A percentile compares a stretch with the other conserved stretches of the same genome.
Evolutionary conservation across 2,797 vertebrate genomes (phyloP).

Genomic region (Eulemur albifrons): DNA sequence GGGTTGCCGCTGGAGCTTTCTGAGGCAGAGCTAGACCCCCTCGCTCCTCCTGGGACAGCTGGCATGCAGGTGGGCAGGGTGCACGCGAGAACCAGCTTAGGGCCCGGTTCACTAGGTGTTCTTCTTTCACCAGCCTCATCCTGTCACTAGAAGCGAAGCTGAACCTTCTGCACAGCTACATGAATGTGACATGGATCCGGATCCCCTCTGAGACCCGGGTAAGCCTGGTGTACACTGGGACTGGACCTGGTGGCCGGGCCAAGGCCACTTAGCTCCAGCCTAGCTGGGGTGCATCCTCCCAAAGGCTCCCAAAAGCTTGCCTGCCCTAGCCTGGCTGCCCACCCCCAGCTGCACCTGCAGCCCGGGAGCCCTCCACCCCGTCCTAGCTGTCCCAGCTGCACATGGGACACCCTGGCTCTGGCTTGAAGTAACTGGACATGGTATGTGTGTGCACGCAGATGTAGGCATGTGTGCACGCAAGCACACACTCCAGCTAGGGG

Average conservation of each 20-base stretch:
- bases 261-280: not conserved
- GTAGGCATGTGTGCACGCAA: not conserved
- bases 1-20: not conserved
- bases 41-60: not conserved
- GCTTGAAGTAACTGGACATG: not conserved
- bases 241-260: not conserved
- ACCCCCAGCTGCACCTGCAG: fast-evolving
- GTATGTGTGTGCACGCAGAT: not conserved
- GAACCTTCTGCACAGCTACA: constrained; percentile 99
- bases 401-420: not conserved
- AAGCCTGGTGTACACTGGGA: constrained; percentile 13
- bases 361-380: not conserved
- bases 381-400: not conserved
- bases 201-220: constrained; percentile 99
- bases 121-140: constrained; percentile 90
- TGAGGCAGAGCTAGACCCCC: not conserved
- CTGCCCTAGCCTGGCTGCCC: fast-evolving
- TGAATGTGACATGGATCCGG: constrained; percentile 99
- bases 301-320: fast-evolving
- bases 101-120: not conserved
- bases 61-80: not conserved
- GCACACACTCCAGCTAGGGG: fast-evolving
- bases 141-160: constrained; percentile 99
- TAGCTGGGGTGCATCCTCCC: not conserved
- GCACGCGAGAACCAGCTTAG: not conserved